Conservation (phyloP, 2,888 invertebrate genomes). For the Pristionchus exspectatus region DNA sequence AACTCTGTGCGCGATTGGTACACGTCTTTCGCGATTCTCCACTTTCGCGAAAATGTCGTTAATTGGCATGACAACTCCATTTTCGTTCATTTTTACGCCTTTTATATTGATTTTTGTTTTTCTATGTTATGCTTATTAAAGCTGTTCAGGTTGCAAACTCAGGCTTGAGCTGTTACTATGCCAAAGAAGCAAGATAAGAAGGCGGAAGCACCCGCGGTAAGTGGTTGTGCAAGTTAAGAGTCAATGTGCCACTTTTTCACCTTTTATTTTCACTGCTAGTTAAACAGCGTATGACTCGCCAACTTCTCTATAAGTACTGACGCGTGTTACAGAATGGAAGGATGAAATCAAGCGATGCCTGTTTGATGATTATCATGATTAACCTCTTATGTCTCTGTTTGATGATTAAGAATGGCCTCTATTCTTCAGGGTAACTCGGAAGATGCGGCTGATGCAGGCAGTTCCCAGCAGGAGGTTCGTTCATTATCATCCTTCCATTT, state of each 20-base stretch:
- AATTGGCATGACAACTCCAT: neutral
- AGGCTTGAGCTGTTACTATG: constrained; percentile 25
- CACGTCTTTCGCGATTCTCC: neutral
- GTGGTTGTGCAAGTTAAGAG: neutral
- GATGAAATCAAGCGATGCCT: neutral
- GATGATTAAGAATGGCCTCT: neutral
- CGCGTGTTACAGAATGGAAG: too few species aligned
- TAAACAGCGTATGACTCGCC: neutral
- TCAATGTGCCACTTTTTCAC: too few species aligned
- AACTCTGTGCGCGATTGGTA: neutral
- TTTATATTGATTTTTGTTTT: neutral
- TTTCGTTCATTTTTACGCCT: neutral
- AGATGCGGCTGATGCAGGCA: neutral
- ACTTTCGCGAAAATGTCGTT: neutral
- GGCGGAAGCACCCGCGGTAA: constrained; percentile 31
- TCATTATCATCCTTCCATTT: neutral
- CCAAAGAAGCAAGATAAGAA: constrained; percentile 22
- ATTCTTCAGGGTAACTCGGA: neutral
- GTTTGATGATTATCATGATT: neutral
- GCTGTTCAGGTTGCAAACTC: neutral
- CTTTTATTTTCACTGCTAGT: neutral
- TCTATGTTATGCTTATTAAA: neutral
- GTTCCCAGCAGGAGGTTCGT: constrained; percentile 12
- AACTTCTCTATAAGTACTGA: too few species aligned
- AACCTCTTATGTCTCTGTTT: neutral